Base-by-base conservation (phyloP, 2,888 invertebrate genomes). In the Leptopilina myrica region DNA sequence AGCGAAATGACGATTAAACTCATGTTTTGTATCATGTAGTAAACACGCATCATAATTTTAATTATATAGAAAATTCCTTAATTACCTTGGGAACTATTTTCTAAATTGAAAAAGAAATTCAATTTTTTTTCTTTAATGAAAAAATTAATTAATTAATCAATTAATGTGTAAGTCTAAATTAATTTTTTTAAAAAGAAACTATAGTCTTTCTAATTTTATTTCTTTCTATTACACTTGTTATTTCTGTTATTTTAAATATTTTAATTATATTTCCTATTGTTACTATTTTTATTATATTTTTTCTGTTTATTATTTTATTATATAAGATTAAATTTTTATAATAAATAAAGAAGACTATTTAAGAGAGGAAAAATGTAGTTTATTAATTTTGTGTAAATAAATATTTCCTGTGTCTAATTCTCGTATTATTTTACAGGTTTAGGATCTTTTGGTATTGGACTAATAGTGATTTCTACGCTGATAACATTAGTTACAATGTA, bases 401-500 rank as follows among this genome's bases (percentile, higher is more conserved):
- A 43, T 43, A 8, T 43, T 43, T 43, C 43, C 5, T 8, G 7
- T 2, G 7, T 59, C 5, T 59, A 59, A 26, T n/a, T 14, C 26
- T 59, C 26, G 33, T 76, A 12, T 33, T n/a, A 62, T 82, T 64
- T 86, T 87, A n/a, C 87, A 92, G 91, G 86, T 82, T 84, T 91
- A 20, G 89, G 89, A 64, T 79, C 82, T 11, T 90, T 91, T 49
- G 90, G 89, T 1, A 86, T 86, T 20, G 86, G 86, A 46, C 82
- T 90, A 33, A 82, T 91, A 53, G 86, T 85, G 59, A 83, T 87
- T 12, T 90, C 90, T 1, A 83, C 89, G 6, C 76, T 90, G 15
- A 76, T 91, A 11, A 86, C 87, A 46, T 84, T 86, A 2, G 80
- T 86, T 26, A 91, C 91, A 2, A 80, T 91, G 5, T 90, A 87